A percentile compares a stretch with the other conserved stretches of the same genome.
Evolutionary conservation across 1,140 invertebrate species (phyloP).

Genomic region (Colletes latitarsis): DNA sequence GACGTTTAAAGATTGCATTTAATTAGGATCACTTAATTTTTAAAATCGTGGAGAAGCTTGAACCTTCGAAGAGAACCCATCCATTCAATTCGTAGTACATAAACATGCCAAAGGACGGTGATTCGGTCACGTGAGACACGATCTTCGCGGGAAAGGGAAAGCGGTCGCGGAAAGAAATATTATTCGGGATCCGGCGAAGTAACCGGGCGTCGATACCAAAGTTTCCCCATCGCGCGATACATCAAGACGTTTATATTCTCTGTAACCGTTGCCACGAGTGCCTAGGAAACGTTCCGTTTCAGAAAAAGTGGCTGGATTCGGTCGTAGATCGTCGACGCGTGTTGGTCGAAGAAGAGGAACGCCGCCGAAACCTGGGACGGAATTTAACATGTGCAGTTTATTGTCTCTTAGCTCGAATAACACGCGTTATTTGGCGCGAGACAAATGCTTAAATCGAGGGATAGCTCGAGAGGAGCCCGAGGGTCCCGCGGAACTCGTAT

Average conservation of each 20-base stretch:
- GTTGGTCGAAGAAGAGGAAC: not conserved
- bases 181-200: conserved; percentile 47
- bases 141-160: not conserved
- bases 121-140: not conserved
- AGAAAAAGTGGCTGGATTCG: conserved; percentile 34
- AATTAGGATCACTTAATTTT: no score
- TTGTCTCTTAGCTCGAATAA: conserved; percentile 68
- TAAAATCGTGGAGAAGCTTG: no score
- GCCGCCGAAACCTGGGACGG: conserved; percentile 7
- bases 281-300: not conserved
- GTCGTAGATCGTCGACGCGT: not conserved
- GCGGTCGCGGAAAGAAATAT: not conserved
- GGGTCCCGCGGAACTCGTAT: conserved; percentile 49
- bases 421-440: conserved; percentile 70
- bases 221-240: conserved; percentile 48
- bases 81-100: not conserved
- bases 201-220: conserved; percentile 28
- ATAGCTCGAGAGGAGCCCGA: conserved; percentile 15
- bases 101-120: not conserved
- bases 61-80: no score
- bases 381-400: conserved; percentile 70
- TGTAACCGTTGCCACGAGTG: conserved; percentile 22
- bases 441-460: conserved; percentile 66
- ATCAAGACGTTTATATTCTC: conserved; percentile 59
- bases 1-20: no score